Conservation (phyloP, 2,113 vertebrate species). For the Oxygymnocypris stewartii region DNA sequence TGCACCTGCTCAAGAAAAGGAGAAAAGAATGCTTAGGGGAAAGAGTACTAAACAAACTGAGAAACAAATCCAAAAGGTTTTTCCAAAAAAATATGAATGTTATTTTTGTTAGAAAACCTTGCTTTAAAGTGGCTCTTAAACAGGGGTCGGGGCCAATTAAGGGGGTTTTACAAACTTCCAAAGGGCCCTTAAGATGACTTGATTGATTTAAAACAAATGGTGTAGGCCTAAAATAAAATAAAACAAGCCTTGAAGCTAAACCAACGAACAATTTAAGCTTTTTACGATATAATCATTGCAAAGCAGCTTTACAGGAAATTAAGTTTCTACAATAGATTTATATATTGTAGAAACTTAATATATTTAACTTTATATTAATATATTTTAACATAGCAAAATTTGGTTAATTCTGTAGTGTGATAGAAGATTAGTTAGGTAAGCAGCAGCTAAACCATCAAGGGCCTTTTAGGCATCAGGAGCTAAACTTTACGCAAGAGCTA, state of each 20-base stretch:
- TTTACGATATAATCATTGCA: no score
- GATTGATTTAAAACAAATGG: background rate
- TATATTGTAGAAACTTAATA: no score
- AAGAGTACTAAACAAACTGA: background rate
- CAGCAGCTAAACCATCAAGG: no score
- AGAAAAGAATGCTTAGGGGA: background rate
- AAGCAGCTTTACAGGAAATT: no score
- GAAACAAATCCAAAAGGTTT: background rate
- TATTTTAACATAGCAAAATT: no score
- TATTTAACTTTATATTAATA: no score
- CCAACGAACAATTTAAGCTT: background rate
- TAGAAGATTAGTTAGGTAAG: no score
- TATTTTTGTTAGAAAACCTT: background rate
- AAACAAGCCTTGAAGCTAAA: background rate
- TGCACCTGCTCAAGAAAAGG: slow-evolving; percentile 1
- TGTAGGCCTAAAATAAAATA: background rate
- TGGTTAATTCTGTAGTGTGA: no score
- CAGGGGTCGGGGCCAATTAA: background rate
- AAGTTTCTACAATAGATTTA: no score
- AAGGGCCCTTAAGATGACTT: background rate
- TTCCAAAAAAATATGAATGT: no score
- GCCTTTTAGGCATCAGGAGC: no score
- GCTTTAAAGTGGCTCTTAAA: background rate
- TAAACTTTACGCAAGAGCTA: no score
- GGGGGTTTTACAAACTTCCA: background rate